Evolutionary conservation across 2,113 vertebrate species (phyloP).

Genomic region (Dipodomys spectabilis): DNA sequence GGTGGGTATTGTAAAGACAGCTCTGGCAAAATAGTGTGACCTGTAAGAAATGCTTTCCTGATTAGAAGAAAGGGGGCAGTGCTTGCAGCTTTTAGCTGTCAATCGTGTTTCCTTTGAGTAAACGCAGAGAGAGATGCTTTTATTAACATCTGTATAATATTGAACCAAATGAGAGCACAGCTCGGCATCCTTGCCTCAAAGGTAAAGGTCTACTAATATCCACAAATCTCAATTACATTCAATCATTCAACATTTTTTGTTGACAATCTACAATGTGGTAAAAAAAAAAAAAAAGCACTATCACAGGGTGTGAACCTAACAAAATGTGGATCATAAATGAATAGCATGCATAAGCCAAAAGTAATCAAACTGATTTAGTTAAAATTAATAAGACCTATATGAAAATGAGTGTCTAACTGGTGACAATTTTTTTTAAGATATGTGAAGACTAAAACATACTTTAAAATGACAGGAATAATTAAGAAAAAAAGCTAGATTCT

Average conservation of each 20-base stretch:
- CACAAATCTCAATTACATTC: slow-evolving; percentile 50
- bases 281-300: background rate
- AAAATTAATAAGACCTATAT: slow-evolving; percentile 41
- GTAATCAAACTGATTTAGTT: background rate
- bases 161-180: background rate
- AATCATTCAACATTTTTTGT: background rate
- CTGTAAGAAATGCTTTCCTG: background rate
- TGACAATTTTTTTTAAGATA: slow-evolving; percentile 17
- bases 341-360: background rate
- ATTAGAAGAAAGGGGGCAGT: background rate
- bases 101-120: background rate
- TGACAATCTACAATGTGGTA: background rate
- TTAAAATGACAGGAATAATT: slow-evolving; percentile 43
- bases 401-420: background rate
- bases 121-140: slow-evolving; percentile 12
- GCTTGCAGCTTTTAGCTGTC: background rate
- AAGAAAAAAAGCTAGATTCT: slow-evolving; percentile 40
- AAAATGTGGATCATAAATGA: background rate
- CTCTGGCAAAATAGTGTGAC: background rate
- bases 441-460: background rate
- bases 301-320: background rate
- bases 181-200: background rate
- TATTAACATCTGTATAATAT: background rate
- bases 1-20: background rate
- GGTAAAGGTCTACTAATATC: background rate